Base-by-base conservation (phyloP, 2,797 vertebrate species). In the Chelon labrosus region DNA sequence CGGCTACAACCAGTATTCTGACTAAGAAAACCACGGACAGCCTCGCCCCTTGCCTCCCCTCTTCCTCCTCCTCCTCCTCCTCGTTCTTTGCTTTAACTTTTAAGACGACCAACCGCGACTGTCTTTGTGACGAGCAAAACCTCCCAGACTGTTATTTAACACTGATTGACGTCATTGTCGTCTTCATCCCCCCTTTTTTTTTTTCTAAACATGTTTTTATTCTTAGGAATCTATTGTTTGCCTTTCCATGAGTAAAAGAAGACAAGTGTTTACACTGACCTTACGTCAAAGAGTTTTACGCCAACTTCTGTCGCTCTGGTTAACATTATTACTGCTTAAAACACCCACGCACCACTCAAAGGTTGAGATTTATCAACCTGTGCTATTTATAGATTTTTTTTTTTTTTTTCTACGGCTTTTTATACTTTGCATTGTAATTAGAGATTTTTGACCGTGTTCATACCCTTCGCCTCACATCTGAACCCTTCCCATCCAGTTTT, bases 1-100 rank as follows among this genome's bases (percentile, higher is more conserved):
- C 10, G 95, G 96, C 86, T 94, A 96, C 89, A 95, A 96, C 91
- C 95, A 96, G 88, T 96, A 96, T 86, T 96, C 95, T 3, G 96
- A 97, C 78, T 95, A 91, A 86, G 62, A 44, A 13, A 51, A 42
- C 56, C 64, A 55, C 41, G 10, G 54, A 69, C 58, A 19, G 53
- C 64, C 65, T 56, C 49, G 22, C 62, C 50, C 17, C 46, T n/a
- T 5, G 27, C 39, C 27, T 19, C 39, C 14, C 35, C 20, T 14
- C 1, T 20, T 3, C 42, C 22, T 7, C 56, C 54, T 46, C 49
- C 22, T 5, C 3, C 25, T 4, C 46, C 22, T 8, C 54, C 54
- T 46, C 49, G 19, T 5, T 42, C 3, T 82, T 75, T 65, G 62
- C 84, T 85, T 85, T 65, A 38, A 70, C 70, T 63, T 39, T 63